phyloP scores from a whole-genome alignment of 2,113 vertebrate genomes.

The Isichthys henryi region DNA sequence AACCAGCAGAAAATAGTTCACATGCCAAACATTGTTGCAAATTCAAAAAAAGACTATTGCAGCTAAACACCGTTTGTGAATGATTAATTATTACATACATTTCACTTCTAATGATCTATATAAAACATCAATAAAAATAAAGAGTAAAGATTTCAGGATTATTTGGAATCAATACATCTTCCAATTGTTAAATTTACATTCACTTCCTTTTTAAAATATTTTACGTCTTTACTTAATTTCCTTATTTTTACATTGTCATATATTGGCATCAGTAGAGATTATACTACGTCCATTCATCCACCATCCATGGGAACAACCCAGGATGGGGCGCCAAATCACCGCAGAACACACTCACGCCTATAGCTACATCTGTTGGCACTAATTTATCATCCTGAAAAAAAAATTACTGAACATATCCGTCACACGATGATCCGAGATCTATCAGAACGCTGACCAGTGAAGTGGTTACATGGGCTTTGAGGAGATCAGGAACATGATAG shows the following conservation, averaged over 20 bases:
- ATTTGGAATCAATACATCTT: not conserved
- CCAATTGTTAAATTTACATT: not conserved
- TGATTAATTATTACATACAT: not conserved
- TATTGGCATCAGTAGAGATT: not conserved
- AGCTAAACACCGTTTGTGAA: not conserved
- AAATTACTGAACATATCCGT: not conserved
- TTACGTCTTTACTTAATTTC: not conserved
- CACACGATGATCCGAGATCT: not conserved
- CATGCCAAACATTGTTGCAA: not conserved
- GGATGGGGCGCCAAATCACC: not conserved
- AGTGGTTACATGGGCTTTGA: not conserved
- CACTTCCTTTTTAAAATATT: not conserved
- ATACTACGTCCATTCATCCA: not conserved
- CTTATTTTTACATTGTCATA: not conserved
- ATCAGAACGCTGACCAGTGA: not conserved
- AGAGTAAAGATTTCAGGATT: not conserved
- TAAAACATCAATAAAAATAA: not conserved
- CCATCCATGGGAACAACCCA: not conserved
- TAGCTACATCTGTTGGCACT: not conserved
- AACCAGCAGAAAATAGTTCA: not conserved
- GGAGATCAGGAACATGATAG: not conserved
- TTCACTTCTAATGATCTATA: not conserved
- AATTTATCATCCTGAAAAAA: not conserved
- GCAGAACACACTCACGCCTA: not conserved
- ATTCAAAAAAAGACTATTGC: not conserved